These are phyloP conservation scores for Drosophila navojoa DNA, from an alignment of 1,140 invertebrate species.

Conservation along the genomic window DNA sequence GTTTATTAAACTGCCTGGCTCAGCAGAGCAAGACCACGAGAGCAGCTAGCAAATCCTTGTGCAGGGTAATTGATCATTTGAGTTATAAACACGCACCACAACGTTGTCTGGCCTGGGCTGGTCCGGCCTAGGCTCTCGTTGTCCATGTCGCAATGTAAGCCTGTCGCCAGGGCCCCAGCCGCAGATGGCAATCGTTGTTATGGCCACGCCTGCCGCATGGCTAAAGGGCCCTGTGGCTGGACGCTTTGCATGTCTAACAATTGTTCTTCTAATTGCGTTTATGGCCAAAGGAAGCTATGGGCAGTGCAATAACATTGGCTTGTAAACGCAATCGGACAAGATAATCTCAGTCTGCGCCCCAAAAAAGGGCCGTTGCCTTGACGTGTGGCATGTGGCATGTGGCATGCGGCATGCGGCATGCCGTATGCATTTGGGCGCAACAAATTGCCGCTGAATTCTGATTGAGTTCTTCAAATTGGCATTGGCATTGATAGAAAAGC, in stretches of 20 bases:
- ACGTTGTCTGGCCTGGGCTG: background rate
- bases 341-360: slow-evolving; percentile 69
- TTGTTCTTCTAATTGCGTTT: slow-evolving; percentile 83
- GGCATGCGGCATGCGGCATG: slow-evolving; percentile 62
- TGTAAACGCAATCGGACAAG: slow-evolving; percentile 82
- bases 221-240: slow-evolving; percentile 8
- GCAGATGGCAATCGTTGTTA: slow-evolving; percentile 69
- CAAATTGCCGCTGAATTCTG: slow-evolving; percentile 73
- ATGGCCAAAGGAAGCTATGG: slow-evolving; percentile 58
- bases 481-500: slow-evolving; percentile 60
- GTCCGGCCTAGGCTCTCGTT: background rate
- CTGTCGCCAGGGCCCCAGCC: slow-evolving; percentile 20
- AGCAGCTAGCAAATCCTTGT: slow-evolving; percentile 58
- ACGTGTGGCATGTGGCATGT: slow-evolving; percentile 48
- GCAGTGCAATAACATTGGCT: slow-evolving; percentile 49
- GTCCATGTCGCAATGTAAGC: slow-evolving; percentile 7
- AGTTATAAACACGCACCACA: slow-evolving; percentile 78
- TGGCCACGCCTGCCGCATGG: slow-evolving; percentile 28
- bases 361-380: slow-evolving; percentile 56
- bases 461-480: slow-evolving; percentile 63
- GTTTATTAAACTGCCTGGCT: slow-evolving; percentile 66
- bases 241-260: slow-evolving; percentile 82
- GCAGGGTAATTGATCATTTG: slow-evolving; percentile 81
- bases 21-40: background rate
- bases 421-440: slow-evolving; percentile 62